A percentile compares a stretch with the other conserved stretches of the same genome.
Evolutionary conservation across 2,113 vertebrate species (phyloP).

Genomic region (Grantiella picta): DNA sequence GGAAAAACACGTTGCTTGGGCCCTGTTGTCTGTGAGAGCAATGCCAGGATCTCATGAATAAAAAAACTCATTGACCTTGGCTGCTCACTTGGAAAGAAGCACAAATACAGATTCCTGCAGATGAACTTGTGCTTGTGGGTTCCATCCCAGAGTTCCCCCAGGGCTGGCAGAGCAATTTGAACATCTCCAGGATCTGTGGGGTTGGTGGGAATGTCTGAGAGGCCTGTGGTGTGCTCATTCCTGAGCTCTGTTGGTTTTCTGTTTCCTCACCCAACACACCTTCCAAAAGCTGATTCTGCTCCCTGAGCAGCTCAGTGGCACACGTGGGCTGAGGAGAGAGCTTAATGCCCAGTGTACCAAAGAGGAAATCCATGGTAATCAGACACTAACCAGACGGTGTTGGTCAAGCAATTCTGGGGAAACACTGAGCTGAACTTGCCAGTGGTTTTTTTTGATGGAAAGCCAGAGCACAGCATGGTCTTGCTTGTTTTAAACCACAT

Average conservation of each 20-base stretch:
- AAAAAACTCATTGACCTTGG: not conserved
- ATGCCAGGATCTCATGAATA: not conserved
- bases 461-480: accelerated
- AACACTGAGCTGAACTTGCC: not conserved
- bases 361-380: not conserved
- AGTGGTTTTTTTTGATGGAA: not conserved
- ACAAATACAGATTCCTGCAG: not conserved
- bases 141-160: not conserved
- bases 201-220: not conserved
- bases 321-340: accelerated
- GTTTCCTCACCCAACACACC: not conserved
- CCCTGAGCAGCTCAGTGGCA: not conserved
- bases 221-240: accelerated
- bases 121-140: accelerated
- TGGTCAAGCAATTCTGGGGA: not conserved
- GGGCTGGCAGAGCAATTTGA: not conserved
- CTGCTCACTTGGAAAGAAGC: not conserved
- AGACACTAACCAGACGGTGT: accelerated
- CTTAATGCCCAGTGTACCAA: accelerated
- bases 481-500: accelerated
- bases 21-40: not conserved
- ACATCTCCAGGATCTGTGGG: accelerated
- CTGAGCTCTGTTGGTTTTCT: no score
- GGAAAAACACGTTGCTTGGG: not conserved
- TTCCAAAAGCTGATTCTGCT: not conserved